Conservation (phyloP, 2,113 vertebrate species). For the Serilophus lunatus region DNA sequence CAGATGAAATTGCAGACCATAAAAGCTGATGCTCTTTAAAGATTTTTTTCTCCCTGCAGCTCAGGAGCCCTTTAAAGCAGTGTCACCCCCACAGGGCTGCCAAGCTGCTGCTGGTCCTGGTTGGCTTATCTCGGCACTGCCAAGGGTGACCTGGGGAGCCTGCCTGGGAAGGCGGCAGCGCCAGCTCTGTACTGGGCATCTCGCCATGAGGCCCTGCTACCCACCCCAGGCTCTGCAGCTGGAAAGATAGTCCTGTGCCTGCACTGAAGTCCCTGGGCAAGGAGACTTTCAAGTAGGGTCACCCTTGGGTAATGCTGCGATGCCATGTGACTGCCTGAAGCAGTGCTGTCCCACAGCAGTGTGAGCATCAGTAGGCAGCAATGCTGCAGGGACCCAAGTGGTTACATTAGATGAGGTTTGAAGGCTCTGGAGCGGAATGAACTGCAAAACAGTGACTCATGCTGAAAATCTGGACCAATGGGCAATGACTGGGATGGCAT, state of each 20-base stretch:
- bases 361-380: background rate
- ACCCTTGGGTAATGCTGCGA: background rate
- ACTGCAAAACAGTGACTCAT: background rate
- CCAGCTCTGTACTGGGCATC: background rate
- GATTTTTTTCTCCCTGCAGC: conserved; percentile 11
- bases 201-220: background rate
- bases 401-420: background rate
- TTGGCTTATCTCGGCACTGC: background rate
- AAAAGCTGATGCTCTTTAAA: conserved; percentile 62
- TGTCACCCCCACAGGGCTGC: conserved; percentile 25
- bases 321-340: background rate
- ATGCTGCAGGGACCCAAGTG: background rate
- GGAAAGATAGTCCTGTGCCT: background rate
- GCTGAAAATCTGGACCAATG: background rate
- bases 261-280: background rate
- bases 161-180: background rate
- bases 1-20: conserved; percentile 52
- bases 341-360: background rate
- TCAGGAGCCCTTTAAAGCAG: conserved; percentile 53
- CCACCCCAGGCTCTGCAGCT: background rate
- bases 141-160: background rate
- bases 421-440: background rate
- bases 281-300: background rate
- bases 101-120: background rate
- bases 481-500: background rate